phyloP scores from a whole-genome alignment of 2,888 invertebrate genomes.

The Rhamphomyia laevipes region DNA sequence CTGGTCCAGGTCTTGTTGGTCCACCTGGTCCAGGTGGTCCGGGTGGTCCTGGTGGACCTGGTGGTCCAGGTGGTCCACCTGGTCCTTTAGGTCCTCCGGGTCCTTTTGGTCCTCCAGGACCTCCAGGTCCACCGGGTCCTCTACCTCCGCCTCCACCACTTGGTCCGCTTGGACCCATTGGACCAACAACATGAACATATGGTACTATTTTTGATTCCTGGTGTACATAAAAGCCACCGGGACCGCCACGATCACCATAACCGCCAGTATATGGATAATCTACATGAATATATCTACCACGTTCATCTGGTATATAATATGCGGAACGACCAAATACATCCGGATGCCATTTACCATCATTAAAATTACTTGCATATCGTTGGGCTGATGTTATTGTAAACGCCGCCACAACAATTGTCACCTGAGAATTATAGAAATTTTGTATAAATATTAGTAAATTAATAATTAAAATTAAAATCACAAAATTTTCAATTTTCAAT shows the following conservation, averaged over 20 bases:
- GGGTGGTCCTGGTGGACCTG: conserved; percentile 13
- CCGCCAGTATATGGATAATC: conserved; percentile 10
- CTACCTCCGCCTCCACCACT: not conserved
- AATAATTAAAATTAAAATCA: too few species aligned
- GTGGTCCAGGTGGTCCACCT: conserved; percentile 24
- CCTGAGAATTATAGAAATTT: too few species aligned
- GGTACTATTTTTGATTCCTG: not conserved
- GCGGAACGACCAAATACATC: conserved; percentile 15
- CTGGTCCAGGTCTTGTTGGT: conserved; percentile 5
- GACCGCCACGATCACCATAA: not conserved
- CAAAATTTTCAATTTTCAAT: too few species aligned
- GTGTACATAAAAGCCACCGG: conserved; percentile 12
- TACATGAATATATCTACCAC: conserved; percentile 33
- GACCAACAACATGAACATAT: conserved; percentile 23
- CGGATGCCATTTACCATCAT: not conserved
- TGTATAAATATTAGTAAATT: too few species aligned
- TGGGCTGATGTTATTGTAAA: too few species aligned
- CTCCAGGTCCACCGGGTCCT: conserved; percentile 5
- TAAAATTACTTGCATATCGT: not conserved
- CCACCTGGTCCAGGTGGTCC: conserved; percentile 11
- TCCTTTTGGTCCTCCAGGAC: conserved; percentile 5
- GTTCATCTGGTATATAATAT: conserved; percentile 32
- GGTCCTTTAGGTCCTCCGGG: conserved; percentile 27
- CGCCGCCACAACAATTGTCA: too few species aligned
- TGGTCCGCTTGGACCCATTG: conserved; percentile 33